Conservation (phyloP, 2,797 vertebrate species). For the Helostoma temminkii region DNA sequence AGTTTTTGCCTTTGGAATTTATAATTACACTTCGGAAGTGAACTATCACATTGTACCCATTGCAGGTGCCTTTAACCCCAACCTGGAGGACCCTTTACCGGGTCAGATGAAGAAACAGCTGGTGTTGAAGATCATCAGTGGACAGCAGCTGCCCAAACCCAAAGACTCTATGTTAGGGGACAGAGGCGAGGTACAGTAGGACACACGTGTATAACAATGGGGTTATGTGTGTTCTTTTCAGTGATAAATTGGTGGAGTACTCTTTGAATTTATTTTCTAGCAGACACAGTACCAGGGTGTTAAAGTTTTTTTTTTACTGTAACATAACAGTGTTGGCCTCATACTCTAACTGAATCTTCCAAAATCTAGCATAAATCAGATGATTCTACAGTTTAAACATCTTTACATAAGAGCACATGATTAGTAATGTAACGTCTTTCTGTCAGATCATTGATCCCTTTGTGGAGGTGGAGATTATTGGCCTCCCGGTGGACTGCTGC, state of each 20-base stretch:
- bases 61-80: conserved; percentile 92
- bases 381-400: too few species aligned
- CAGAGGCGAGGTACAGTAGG: conserved; percentile 90
- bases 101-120: conserved; percentile 94
- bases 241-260: too few species aligned
- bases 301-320: too few species aligned
- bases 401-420: too few species aligned
- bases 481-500: conserved; percentile 93
- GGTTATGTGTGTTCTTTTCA: too few species aligned
- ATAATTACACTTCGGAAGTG: background rate
- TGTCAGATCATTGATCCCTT: conserved; percentile 98
- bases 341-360: too few species aligned
- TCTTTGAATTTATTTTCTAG: too few species aligned
- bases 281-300: too few species aligned
- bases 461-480: conserved; percentile 98
- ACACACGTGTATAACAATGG: too few species aligned
- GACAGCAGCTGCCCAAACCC: conserved; percentile 98
- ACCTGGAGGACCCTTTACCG: conserved; percentile 90
- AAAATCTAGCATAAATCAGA: too few species aligned
- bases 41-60: background rate
- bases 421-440: conserved; percentile 33
- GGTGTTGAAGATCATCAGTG: conserved; percentile 94
- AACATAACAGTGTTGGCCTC: too few species aligned
- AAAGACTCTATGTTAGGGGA: conserved; percentile 97
- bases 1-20: background rate